phyloP scores from a whole-genome alignment of 2,797 vertebrate species.

The Loris lydekkerianus region DNA sequence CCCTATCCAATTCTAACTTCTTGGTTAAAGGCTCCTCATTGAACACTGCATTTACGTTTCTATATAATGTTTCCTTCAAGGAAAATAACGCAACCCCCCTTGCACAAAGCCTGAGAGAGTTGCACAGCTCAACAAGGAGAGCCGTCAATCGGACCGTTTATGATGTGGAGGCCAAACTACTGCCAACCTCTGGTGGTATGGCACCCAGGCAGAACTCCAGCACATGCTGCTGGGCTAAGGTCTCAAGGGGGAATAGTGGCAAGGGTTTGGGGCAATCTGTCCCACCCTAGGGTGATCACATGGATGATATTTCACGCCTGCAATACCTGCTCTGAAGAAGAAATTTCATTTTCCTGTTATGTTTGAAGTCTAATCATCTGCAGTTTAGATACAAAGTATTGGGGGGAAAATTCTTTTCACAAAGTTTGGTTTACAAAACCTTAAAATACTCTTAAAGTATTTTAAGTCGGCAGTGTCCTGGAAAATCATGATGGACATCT shows the following conservation, averaged over 20 bases:
- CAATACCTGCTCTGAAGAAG: background rate
- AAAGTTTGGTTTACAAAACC: background rate
- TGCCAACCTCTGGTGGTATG: background rate
- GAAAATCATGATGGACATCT: background rate
- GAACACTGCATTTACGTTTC: constrained; percentile 1
- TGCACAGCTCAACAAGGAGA: background rate
- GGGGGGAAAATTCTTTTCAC: background rate
- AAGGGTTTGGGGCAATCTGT: background rate
- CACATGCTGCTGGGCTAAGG: fast-evolving
- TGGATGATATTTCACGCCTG: background rate
- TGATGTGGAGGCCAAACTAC: background rate
- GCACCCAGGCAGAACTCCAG: background rate
- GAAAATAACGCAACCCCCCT: constrained; percentile 22
- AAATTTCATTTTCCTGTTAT: background rate
- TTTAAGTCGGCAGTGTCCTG: background rate
- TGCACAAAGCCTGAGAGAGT: background rate
- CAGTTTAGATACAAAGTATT: background rate
- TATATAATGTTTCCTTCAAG: constrained; percentile 15
- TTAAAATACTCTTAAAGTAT: background rate
- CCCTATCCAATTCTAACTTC: background rate
- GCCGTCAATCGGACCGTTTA: background rate
- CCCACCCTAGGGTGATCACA: background rate
- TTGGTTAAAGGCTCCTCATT: background rate
- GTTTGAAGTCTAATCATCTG: background rate
- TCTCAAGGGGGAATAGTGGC: background rate